phyloP scores from a whole-genome alignment of 1,140 invertebrate species.

The Caenorhabditis remanei region DNA sequence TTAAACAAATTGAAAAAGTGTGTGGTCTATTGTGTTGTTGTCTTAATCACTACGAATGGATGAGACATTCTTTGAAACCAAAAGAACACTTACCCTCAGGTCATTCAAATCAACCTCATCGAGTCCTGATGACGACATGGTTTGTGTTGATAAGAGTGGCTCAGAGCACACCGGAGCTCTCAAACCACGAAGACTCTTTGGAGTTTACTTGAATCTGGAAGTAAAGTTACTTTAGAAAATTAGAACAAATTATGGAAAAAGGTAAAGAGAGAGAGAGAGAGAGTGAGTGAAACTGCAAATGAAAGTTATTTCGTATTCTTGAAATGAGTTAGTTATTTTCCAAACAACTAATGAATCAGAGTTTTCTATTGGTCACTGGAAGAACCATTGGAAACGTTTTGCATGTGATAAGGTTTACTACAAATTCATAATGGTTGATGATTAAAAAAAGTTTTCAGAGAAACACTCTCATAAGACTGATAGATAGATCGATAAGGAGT shows the following conservation, averaged over 20 bases:
- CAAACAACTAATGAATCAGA: too few species aligned
- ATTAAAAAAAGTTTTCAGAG: neutral
- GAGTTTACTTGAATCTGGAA: conserved; percentile 6
- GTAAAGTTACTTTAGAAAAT: neutral
- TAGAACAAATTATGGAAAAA: neutral
- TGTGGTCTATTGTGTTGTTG: neutral
- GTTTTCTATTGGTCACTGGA: too few species aligned
- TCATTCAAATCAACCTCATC: conserved; percentile 50
- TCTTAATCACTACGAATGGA: neutral
- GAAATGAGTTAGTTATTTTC: too few species aligned
- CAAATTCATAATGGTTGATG: too few species aligned
- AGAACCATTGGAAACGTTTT: too few species aligned
- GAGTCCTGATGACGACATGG: conserved; percentile 49
- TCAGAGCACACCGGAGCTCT: conserved; percentile 26
- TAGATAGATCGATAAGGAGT: conserved; percentile 39
- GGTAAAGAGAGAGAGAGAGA: neutral
- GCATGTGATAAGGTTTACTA: too few species aligned
- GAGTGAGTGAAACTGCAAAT: neutral
- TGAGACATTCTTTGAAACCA: too few species aligned
- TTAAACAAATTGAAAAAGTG: neutral
- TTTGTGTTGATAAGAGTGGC: neutral
- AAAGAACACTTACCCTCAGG: conserved; percentile 28
- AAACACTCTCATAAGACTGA: neutral
- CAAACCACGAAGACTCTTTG: conserved; percentile 25
- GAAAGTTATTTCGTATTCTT: too few species aligned